These are phyloP conservation scores for Otolemur garnettii DNA, from an alignment of 2,113 vertebrate species.

Conservation along the genomic window DNA sequence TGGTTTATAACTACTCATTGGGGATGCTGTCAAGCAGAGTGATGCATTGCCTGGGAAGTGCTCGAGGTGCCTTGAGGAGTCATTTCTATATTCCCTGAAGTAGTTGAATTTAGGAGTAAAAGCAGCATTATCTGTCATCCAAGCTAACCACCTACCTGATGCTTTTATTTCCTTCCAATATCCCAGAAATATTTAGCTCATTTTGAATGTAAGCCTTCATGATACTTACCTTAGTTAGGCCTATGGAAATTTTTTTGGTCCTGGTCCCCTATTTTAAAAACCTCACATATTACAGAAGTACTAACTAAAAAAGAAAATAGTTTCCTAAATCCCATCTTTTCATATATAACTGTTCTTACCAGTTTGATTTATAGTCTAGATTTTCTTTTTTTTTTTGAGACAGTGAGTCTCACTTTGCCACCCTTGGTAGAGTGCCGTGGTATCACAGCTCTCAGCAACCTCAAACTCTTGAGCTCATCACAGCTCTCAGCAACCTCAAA, in stretches of 20 bases:
- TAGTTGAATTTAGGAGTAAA: not conserved
- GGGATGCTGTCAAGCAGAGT: not conserved
- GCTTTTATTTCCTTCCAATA: not conserved
- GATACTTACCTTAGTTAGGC: not conserved
- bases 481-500: too few relatives aligned
- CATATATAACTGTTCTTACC: not conserved
- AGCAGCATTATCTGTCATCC: not conserved
- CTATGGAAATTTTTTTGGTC: not conserved
- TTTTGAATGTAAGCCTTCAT: not conserved
- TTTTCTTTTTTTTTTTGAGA: too few relatives aligned
- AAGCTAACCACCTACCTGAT: not conserved
- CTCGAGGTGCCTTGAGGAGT: not conserved
- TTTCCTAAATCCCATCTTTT: not conserved
- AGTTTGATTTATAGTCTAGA: not conserved
- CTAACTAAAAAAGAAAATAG: not conserved
- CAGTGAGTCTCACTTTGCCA: too few relatives aligned
- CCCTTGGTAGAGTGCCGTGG: too few relatives aligned
- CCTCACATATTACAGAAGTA: slow-evolving; percentile 4
- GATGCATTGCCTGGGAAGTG: not conserved
- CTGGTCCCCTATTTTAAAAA: slow-evolving; percentile 6
- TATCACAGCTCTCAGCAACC: too few relatives aligned
- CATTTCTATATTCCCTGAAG: not conserved
- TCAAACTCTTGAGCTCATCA: too few relatives aligned
- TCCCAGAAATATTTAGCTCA: not conserved
- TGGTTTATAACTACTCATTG: not conserved